A percentile compares a stretch with the other conserved stretches of the same genome.
Conservation (phyloP, 2,888 invertebrate species). For the Ophonus ardosiacus region DNA sequence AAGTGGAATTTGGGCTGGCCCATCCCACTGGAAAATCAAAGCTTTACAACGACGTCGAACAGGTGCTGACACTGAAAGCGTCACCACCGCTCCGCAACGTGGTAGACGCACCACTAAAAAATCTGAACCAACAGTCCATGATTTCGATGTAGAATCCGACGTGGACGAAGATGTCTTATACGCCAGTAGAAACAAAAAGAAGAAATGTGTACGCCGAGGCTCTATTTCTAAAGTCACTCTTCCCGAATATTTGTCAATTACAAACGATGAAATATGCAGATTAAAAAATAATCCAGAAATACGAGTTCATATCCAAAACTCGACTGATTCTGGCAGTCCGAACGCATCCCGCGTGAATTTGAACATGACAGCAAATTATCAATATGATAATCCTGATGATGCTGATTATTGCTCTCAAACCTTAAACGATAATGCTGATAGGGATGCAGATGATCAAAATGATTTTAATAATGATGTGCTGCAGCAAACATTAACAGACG, state of each 20-base stretch:
- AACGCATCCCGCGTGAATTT: constrained; percentile 69
- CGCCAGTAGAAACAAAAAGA: constrained; percentile 4
- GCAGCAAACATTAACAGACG: constrained; percentile 73
- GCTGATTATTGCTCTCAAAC: constrained; percentile 75
- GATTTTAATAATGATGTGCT: constrained; percentile 70
- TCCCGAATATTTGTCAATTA: constrained; percentile 15
- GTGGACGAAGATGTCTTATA: constrained; percentile 1
- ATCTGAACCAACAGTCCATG: not conserved
- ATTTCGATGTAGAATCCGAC: not conserved
- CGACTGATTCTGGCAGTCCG: not conserved
- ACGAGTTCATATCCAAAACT: not conserved
- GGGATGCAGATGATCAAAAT: constrained; percentile 68
- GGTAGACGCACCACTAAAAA: not conserved
- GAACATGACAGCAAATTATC: constrained; percentile 74
- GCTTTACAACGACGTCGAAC: constrained; percentile 34
- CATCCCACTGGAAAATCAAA: constrained; percentile 48
- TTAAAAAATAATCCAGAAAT: constrained; percentile 11
- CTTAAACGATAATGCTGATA: constrained; percentile 71
- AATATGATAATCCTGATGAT: constrained; percentile 79
- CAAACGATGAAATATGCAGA: constrained; percentile 6
- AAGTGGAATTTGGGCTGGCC: constrained; percentile 39
- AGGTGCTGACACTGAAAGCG: not conserved
- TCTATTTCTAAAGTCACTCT: constrained; percentile 26
- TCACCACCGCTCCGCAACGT: constrained; percentile 16
- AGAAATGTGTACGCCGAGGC: constrained; percentile 2